These are phyloP conservation scores for Anabacerthia variegaticeps DNA, from an alignment of 2,797 vertebrate species.

Conservation along the genomic window DNA sequence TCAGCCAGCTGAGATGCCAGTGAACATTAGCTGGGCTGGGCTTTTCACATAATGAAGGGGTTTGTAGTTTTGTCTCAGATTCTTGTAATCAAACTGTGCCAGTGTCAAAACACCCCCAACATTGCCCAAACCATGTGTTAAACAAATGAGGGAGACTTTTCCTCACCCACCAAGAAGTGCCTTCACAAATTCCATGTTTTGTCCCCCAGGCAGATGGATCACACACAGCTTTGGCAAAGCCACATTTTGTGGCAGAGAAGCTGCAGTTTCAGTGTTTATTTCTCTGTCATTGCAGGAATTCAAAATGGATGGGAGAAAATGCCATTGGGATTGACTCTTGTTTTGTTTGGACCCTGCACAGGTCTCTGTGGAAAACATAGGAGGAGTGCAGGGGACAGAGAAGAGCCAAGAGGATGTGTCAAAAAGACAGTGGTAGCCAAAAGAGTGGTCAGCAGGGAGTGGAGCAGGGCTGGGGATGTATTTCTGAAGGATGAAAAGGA, in stretches of 20 bases:
- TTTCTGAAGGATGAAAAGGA: background rate
- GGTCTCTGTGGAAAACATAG: constrained; percentile 51
- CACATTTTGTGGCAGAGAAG: constrained; percentile 14
- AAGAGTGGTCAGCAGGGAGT: background rate
- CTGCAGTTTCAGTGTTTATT: constrained; percentile 31
- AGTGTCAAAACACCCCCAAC: background rate
- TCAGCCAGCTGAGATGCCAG: background rate
- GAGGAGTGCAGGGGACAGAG: background rate
- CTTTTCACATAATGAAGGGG: background rate
- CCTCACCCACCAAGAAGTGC: background rate
- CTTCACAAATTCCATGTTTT: background rate
- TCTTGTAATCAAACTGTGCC: background rate
- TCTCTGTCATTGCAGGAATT: constrained; percentile 29
- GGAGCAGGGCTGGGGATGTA: background rate
- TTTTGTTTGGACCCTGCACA: constrained; percentile 32
- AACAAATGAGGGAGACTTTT: background rate
- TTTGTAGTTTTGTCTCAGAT: background rate
- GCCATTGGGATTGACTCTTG: background rate
- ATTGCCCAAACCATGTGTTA: background rate
- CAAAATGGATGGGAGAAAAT: constrained; percentile 14
- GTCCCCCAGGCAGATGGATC: constrained; percentile 9
- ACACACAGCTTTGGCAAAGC: background rate
- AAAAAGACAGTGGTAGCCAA: background rate
- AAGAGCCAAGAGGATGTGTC: constrained; percentile 13
- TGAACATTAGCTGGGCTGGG: accelerated